A percentile compares a stretch with the other conserved stretches of the same genome.
Evolutionary conservation across 1,140 invertebrate genomes (phyloP).

Genomic region (Penaeus chinensis): DNA sequence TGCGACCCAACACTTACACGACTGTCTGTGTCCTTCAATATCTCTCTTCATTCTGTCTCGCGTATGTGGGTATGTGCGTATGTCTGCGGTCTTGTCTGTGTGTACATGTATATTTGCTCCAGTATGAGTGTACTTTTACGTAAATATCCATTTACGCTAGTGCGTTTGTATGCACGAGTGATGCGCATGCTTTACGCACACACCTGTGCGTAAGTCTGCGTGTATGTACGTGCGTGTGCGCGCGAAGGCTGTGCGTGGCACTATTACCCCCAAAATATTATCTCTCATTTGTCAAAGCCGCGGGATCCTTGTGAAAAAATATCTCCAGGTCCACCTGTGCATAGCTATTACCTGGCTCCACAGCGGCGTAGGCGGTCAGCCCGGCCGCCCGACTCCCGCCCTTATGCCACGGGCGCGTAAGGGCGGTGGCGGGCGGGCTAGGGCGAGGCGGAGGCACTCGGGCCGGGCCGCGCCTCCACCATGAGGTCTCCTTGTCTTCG

Average conservation of each 20-base stretch:
- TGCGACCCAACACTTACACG: no score
- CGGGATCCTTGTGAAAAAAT: conserved; percentile 55
- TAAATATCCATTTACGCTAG: no score
- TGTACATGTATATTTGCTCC: no score
- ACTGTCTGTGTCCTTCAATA: no score
- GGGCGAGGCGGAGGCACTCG: neutral
- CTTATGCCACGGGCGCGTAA: neutral
- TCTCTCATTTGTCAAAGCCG: conserved; percentile 59
- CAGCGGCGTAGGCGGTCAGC: conserved; percentile 9
- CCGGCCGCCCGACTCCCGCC: neutral
- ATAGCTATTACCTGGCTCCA: conserved; percentile 19
- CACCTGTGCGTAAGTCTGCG: no score
- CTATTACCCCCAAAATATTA: conserved; percentile 56
- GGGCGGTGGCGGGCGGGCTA: conserved; percentile 5
- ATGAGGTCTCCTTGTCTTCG: conserved; percentile 47
- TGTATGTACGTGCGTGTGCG: no score
- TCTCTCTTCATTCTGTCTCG: no score
- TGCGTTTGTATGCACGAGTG: no score
- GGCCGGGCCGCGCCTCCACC: conserved; percentile 23
- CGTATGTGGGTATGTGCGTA: no score
- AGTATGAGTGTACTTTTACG: no score
- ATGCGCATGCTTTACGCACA: no score
- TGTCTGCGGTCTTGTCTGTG: no score
- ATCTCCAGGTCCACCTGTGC: conserved; percentile 52
- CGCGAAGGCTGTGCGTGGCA: conserved; percentile 17